Evolutionary conservation across 2,888 invertebrate species (phyloP).

Genomic region (Limnephilus marmoratus): DNA sequence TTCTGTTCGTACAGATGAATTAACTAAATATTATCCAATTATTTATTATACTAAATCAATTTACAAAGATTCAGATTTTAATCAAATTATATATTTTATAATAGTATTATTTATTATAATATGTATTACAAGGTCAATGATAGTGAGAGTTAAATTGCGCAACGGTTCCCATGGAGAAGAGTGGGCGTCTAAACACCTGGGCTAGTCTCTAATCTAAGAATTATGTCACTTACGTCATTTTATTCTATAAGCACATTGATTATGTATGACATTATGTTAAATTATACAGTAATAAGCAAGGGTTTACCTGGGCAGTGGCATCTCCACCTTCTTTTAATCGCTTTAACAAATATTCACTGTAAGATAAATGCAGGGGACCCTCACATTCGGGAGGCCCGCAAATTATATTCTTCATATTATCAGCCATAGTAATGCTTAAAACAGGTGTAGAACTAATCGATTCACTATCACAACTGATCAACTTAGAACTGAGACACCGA

Average conservation of each 20-base stretch:
- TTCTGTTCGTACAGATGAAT: too few relatives aligned
- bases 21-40: too few relatives aligned
- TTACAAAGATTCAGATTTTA: too few relatives aligned
- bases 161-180: neutral
- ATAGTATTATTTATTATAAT: too few relatives aligned
- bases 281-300: neutral
- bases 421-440: slow-evolving; percentile 23
- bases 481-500: neutral
- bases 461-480: neutral
- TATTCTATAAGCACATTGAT: neutral
- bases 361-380: slow-evolving; percentile 50
- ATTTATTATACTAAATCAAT: too few relatives aligned
- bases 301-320: slow-evolving; percentile 53
- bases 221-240: neutral
- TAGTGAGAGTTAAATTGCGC: neutral
- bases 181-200: neutral
- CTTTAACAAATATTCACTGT: slow-evolving; percentile 49
- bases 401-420: slow-evolving; percentile 51
- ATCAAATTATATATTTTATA: too few relatives aligned
- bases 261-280: neutral
- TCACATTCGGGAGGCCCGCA: slow-evolving; percentile 54
- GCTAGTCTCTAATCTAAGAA: neutral
- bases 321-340: slow-evolving; percentile 54
- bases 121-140: neutral
- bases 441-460: slow-evolving; percentile 10